phyloP scores from a whole-genome alignment of 2,888 invertebrate species.

The Noctua fimbriata region DNA sequence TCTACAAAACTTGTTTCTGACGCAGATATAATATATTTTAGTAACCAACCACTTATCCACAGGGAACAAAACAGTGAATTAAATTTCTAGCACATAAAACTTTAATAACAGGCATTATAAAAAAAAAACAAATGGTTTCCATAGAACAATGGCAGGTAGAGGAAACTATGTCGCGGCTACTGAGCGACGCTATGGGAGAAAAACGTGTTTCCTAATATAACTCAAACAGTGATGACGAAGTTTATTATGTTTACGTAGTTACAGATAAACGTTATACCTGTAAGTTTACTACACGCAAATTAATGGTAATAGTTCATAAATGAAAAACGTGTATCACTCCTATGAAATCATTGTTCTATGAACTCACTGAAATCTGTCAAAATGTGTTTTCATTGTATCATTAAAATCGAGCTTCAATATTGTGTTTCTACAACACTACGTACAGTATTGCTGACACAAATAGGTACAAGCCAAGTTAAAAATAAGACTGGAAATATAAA shows the following conservation, averaged over 20 bases:
- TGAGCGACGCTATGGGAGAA: slow-evolving; percentile 43
- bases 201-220: slow-evolving; percentile 57
- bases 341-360: slow-evolving; percentile 65
- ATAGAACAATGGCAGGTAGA: slow-evolving; percentile 32
- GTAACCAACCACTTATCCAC: not conserved
- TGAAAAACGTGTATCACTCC: slow-evolving; percentile 28
- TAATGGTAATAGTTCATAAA: slow-evolving; percentile 38
- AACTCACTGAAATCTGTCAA: slow-evolving; percentile 66
- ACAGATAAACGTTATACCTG: slow-evolving; percentile 34
- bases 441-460: slow-evolving; percentile 74
- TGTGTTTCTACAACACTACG: slow-evolving; percentile 62
- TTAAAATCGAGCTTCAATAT: slow-evolving; percentile 45
- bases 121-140: slow-evolving; percentile 17
- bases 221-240: slow-evolving; percentile 48
- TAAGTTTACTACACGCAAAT: slow-evolving; percentile 41
- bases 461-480: slow-evolving; percentile 73
- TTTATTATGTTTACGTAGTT: slow-evolving; percentile 27
- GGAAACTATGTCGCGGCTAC: slow-evolving; percentile 45
- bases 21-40: slow-evolving; percentile 3
- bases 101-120: slow-evolving; percentile 17
- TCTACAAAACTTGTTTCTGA: slow-evolving; percentile 32
- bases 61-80: not conserved
- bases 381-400: slow-evolving; percentile 56
- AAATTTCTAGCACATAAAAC: slow-evolving; percentile 1
- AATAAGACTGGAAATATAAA: slow-evolving; percentile 74